Base-by-base conservation (phyloP, 2,113 vertebrate species). In the Typhlomys cinereus region DNA sequence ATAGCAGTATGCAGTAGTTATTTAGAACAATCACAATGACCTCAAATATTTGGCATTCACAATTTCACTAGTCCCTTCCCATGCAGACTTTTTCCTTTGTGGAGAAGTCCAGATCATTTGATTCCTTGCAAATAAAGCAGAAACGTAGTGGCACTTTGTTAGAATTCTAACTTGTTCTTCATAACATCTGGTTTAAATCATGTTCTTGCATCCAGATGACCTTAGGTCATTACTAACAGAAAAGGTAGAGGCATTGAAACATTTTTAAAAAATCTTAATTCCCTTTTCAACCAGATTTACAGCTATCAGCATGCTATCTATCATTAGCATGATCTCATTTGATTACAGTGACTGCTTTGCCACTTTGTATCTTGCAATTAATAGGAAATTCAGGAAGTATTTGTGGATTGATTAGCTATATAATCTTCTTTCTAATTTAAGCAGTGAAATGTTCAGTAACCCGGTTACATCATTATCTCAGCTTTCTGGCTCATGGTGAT, bases 391-490 rank as follows among this genome's bases (percentile, higher is more conserved):
- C 46, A 54, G 89, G 70, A 95, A 88, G 74, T 93, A 92, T 85
- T 82, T 91, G 80, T 84, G 62, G 71, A 92, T 96, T 92, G 95
- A 96, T 95, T 92, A 91, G 95, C 83, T 89, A 71, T 92, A 87
- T 89, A 75, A 93, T 94, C 92, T 92, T 91, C 78, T 97, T 91
- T 67, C 93, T 94, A 81, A 96, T 92, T 91, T 62, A 86, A 92
- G 92, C 92, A 87, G 67, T 92, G 87, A 94, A 92, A 89, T 94
- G 87, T 84, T 95, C 84, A 89, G 94, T 92, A 95, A 95, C 87
- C 48, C 95, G 94, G 80, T 93, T 94, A 85, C 81, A 48, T 94
- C 91, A 94, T 94, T 89, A 93, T 93, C 83, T 90, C 75, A 84
- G 86, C 94, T 93, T 70, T 84, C 87, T 87, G 84, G 83, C 62